Evolutionary conservation across 2,113 vertebrate species (phyloP).

Genomic region (Paramisgurnus dabryanus): DNA sequence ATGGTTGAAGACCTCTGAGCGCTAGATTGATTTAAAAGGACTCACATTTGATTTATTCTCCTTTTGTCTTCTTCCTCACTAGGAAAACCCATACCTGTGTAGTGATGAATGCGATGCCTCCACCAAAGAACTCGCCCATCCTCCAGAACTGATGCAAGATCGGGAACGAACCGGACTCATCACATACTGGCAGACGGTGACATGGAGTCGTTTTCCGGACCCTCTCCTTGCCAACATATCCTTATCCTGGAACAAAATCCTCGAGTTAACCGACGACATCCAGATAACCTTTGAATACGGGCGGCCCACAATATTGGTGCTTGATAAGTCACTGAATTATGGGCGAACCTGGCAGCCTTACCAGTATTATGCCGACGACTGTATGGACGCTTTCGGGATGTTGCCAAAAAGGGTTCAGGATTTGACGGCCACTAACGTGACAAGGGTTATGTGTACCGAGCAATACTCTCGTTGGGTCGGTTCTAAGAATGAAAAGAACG

Average conservation of each 20-base stretch:
- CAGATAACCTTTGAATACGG: constrained; percentile 93
- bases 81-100: constrained; percentile 98
- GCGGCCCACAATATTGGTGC: constrained; percentile 92
- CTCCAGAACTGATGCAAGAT: constrained; percentile 95
- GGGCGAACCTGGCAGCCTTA: constrained; percentile 95
- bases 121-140: constrained; percentile 92
- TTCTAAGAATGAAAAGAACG: constrained; percentile 89
- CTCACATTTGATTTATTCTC: not conserved
- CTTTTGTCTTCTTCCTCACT: constrained; percentile 40
- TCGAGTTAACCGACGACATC: constrained; percentile 95
- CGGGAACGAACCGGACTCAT: constrained; percentile 88
- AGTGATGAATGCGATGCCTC: constrained; percentile 95
- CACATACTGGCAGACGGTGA: constrained; percentile 96
- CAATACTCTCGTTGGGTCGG: constrained; percentile 93
- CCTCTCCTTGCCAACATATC: constrained; percentile 94
- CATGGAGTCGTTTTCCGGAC: constrained; percentile 92
- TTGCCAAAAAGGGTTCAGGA: constrained; percentile 88
- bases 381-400: constrained; percentile 93
- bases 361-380: constrained; percentile 95
- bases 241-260: constrained; percentile 95
- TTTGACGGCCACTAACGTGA: constrained; percentile 85
- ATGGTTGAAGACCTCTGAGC: too few species aligned
- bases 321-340: constrained; percentile 95
- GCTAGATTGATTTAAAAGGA: too few species aligned
- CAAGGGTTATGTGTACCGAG: constrained; percentile 97